Evolutionary conservation across 2,797 vertebrate genomes (phyloP), one percentile per base, ranked within the genome.

Genomic region (Lithobates pipiens): DNA sequence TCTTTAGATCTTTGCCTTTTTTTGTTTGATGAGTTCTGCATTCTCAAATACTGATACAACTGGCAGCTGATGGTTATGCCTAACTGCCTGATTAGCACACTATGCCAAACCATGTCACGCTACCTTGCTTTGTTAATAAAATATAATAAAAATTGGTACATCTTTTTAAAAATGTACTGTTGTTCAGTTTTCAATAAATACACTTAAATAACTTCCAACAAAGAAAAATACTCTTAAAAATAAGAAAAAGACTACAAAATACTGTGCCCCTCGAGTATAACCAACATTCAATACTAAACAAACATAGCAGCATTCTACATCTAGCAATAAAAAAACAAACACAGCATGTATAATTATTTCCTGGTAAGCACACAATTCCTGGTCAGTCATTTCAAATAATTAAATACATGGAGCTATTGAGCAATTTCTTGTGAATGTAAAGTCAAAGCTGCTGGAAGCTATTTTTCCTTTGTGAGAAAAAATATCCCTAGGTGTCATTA

Each of bases 181-280:
- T 80, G 68, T 71, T 80, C 68, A 54, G 46, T 57, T 80, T 11
- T 80, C 16, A 80, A 71, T 80, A 80, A 80, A 80, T 80, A 80
- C 46, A 61, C 16, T 50, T 71, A 80, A 80, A 71, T 57, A 80
- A 71, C 67, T 69, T 68, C n/a, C 63, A 44, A 78, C n/a, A 68
- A 9, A 79, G 9, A 69, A 67, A 67, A 21, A 25, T 5, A 1
- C 65, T 15, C 13, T 29, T 57, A 71, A 27, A 79, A 27, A 29
- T 78, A 50, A 23, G n/a, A 80, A 80, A 69, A 69, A 9, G 36
- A 70, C 29, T 80, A 39, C 68, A 57, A 71, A 70, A 9, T 71
- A 54, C 29, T 80, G 65, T 79, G 39, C 65, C 67, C 25, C 36
- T 34, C 23, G 77, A 70, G 10, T 69, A 42, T 50, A 44, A 25